These are phyloP conservation scores for Drosophila falleni DNA, from an alignment of 2,888 invertebrate species.

Conservation along the genomic window DNA sequence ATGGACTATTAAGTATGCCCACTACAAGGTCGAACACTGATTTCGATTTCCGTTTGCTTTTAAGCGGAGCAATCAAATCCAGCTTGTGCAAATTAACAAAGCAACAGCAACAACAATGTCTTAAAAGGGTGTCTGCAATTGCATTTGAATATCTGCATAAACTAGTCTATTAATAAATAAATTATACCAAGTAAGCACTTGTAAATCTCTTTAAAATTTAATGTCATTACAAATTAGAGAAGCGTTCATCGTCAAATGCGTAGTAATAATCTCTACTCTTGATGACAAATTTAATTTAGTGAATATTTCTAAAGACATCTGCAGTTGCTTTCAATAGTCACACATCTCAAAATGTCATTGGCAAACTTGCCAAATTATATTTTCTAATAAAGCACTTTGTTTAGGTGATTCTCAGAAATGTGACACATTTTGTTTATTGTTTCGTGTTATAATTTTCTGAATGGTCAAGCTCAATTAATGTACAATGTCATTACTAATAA, in stretches of 20 bases:
- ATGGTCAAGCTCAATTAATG: not conserved
- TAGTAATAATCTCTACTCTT: not conserved
- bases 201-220: not conserved
- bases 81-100: not conserved
- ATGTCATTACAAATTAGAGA: not conserved
- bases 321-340: not conserved
- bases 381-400: not conserved
- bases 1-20: not conserved
- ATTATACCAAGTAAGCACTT: not conserved
- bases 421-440: not conserved
- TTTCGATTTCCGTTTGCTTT: slow-evolving; percentile 11
- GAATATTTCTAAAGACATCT: not conserved
- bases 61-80: slow-evolving; percentile 5
- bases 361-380: not conserved
- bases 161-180: slow-evolving; percentile 2
- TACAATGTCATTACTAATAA: not conserved
- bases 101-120: not conserved
- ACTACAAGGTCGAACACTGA: slow-evolving; percentile 24
- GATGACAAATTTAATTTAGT: not conserved
- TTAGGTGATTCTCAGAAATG: not conserved
- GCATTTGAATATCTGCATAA: slow-evolving; percentile 6
- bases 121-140: not conserved
- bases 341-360: not conserved
- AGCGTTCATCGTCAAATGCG: not conserved
- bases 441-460: not conserved